Evolutionary conservation across 2,888 invertebrate species (phyloP), one percentile per base, ranked within the genome.

Genomic region (Perdita meconis): DNA sequence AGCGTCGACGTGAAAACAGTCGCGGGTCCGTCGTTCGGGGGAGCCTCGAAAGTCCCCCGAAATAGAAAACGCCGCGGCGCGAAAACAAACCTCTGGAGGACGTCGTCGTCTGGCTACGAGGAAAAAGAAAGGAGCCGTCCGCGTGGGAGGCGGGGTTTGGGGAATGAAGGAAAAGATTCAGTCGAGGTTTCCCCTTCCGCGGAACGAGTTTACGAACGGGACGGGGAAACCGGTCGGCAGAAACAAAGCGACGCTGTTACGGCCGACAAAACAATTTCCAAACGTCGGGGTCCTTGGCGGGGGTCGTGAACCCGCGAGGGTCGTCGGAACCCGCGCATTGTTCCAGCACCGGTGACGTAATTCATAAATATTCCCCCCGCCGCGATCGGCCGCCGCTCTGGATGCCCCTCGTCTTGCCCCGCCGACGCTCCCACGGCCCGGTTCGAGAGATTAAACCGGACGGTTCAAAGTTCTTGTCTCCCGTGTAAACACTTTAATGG

Each of bases 391-490:
- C 68, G 53, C 19, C 53, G 50, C 56, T n/a, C n/a, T 38, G 65
- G 56, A 76, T 53, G 63, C 61, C 38, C 44, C 36, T 6, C 56
- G 22, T 22, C 61, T 10, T 19, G 40, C 42, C 16, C 22, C 61
- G 44, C 30, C 65, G 56, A 55, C 16, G 19, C 19, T 22, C 56
- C 36, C 68, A 63, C 78, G 81, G 70, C 77, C 73, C 65, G 77
- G 84, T 73, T 84, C 78, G 77, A 82, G 82, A 85, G 86, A 86
- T 86, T 86, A 82, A 84, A 85, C 79, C 77, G 81, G 83, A 86
- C 76, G 82, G 83, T 86, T 85, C 86, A 83, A 86, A 83, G 86
- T 86, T 86, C 85, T 85, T 80, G 85, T 85, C 85, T 85, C 82
- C 64, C 80, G 79, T 83, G 86, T 83, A 86, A 86, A 86, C 86